A percentile compares a stretch with the other conserved stretches of the same genome.
Evolutionary conservation across 2,888 invertebrate species (phyloP).

Genomic region (Tinea semifulvella): DNA sequence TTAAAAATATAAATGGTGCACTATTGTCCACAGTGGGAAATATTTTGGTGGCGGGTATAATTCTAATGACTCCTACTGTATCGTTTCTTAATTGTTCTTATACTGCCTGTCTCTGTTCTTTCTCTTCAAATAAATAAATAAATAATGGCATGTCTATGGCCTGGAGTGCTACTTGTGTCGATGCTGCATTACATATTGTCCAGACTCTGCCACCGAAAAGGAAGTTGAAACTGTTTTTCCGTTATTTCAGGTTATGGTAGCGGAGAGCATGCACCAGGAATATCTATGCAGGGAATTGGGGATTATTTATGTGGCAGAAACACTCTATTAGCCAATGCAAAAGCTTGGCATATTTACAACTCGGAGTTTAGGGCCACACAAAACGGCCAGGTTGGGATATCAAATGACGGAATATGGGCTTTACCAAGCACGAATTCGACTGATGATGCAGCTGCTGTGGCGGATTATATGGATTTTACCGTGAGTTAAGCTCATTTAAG

Average conservation of each 20-base stretch:
- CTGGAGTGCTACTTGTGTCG: too few relatives aligned
- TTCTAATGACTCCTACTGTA: too few relatives aligned
- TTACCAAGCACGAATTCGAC: constrained; percentile 36
- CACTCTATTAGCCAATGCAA: constrained; percentile 67
- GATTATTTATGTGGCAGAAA: constrained; percentile 67
- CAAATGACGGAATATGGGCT: constrained; percentile 41
- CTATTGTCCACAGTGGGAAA: too few relatives aligned
- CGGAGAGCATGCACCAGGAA: constrained; percentile 4
- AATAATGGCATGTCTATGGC: too few relatives aligned
- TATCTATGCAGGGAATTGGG: not conserved
- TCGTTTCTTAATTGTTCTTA: too few relatives aligned
- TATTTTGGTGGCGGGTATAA: too few relatives aligned
- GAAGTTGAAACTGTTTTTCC: too few relatives aligned
- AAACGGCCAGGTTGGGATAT: constrained; percentile 49
- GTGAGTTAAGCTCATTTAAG: too few relatives aligned
- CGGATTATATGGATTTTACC: constrained; percentile 47
- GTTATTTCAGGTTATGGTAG: not conserved
- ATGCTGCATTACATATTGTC: too few relatives aligned
- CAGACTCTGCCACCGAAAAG: too few relatives aligned
- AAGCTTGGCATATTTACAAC: constrained; percentile 47
- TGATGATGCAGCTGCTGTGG: constrained; percentile 50
- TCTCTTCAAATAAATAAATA: not conserved
- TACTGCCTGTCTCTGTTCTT: too few relatives aligned
- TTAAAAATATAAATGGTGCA: too few relatives aligned
- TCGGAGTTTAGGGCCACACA: constrained; percentile 28